Evolutionary conservation across 1,140 invertebrate genomes (phyloP).

Genomic region (Archegozetes longisetosus): DNA sequence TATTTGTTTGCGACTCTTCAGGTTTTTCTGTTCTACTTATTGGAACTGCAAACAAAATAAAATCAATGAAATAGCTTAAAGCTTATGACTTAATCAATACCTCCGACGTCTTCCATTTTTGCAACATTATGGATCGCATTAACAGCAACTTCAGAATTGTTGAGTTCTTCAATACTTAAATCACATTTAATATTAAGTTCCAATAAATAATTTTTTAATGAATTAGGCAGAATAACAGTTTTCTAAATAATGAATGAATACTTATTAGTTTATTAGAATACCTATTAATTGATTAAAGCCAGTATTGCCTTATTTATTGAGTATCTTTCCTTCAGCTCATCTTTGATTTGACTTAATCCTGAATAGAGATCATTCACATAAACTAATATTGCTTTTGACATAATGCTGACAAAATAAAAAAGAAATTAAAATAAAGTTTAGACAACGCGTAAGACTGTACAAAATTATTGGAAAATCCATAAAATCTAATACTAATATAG

Average conservation of each 20-base stretch:
- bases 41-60: not conserved
- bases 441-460: too few species aligned
- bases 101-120: not conserved
- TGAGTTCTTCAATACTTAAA: not conserved
- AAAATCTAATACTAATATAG: constrained; percentile 9
- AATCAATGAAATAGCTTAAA: not conserved
- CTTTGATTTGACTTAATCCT: not conserved
- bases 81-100: not conserved
- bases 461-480: too few species aligned
- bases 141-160: not conserved
- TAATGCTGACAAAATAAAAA: constrained; percentile 4
- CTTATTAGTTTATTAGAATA: too few species aligned
- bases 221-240: not conserved
- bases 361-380: constrained; percentile 9
- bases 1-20: not conserved
- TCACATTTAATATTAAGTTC: not conserved
- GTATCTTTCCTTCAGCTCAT: not conserved
- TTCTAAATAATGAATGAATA: not conserved
- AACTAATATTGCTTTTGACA: constrained; percentile 9
- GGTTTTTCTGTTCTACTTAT: not conserved
- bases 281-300: not conserved
- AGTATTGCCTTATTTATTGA: not conserved
- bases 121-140: not conserved
- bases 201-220: not conserved
- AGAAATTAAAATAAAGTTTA: too few species aligned